Conservation (phyloP, 2,797 vertebrate species). For the Chiroxiphia lanceolata region DNA sequence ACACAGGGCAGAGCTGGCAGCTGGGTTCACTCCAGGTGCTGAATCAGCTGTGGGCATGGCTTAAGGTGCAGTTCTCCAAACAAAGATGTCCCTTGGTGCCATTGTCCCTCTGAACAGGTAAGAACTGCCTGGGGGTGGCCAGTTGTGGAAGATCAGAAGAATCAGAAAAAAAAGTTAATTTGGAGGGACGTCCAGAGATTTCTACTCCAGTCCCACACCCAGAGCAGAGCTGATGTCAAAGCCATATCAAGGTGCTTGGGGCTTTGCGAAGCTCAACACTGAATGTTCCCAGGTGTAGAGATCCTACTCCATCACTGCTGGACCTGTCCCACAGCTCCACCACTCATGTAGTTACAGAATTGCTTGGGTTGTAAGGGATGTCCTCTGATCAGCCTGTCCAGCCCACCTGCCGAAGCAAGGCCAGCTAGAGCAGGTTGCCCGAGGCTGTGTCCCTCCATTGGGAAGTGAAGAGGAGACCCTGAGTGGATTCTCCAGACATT, state of each 20-base stretch:
- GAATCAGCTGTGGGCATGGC: neutral
- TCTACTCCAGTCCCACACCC: neutral
- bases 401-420: neutral
- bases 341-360: neutral
- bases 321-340: neutral
- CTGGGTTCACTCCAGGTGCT: neutral
- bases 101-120: neutral
- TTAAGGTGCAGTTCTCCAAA: neutral
- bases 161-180: neutral
- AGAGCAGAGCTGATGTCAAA: neutral
- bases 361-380: neutral
- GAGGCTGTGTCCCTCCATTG: neutral
- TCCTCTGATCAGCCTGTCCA: neutral
- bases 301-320: accelerated
- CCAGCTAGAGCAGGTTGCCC: neutral
- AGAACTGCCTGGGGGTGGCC: neutral
- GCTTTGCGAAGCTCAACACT: neutral
- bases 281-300: neutral
- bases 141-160: neutral
- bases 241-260: accelerated
- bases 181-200: neutral
- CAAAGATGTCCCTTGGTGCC: neutral
- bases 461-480: neutral
- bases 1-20: neutral
- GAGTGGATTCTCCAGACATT: neutral